A percentile compares a stretch with the other conserved stretches of the same genome.
Conservation (phyloP, 2,888 invertebrate species). For the Mythimna ferrago region DNA sequence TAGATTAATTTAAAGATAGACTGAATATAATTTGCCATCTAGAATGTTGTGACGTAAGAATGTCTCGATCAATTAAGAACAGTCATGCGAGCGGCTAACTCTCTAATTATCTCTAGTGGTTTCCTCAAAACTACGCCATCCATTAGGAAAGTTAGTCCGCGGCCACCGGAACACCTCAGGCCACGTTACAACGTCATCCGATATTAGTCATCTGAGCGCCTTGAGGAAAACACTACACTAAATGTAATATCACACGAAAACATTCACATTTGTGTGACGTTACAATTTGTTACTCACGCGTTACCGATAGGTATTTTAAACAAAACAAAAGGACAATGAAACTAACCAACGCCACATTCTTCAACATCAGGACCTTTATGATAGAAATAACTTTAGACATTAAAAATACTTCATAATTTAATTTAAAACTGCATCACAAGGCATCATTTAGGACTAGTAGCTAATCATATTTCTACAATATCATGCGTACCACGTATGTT, state of each 20-base stretch:
- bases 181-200: conserved; percentile 77
- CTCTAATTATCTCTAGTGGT: conserved; percentile 85
- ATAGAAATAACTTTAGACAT: not conserved
- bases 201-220: conserved; percentile 80
- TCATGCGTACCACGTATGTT: not conserved
- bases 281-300: conserved; percentile 61
- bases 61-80: conserved; percentile 83
- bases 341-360: conserved; percentile 6
- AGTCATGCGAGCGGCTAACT: conserved; percentile 79
- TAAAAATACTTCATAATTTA: not conserved
- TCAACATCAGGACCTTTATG: not conserved
- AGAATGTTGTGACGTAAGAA: conserved; percentile 70
- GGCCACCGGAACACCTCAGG: conserved; percentile 67
- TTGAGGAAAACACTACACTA: conserved; percentile 79
- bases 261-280: conserved; percentile 61
- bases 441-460: not conserved
- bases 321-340: conserved; percentile 37
- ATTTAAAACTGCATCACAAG: conserved; percentile 2
- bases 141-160: conserved; percentile 83
- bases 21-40: conserved; percentile 51
- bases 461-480: not conserved
- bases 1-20: conserved; percentile 58
- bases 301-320: conserved; percentile 25
- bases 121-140: conserved; percentile 83
- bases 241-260: conserved; percentile 65